Percentiles rank a stretch among this genome's conserved stretches.
phyloP scores from a whole-genome alignment of 1,140 invertebrate genomes.

The Polypedilum vanderplanki region DNA sequence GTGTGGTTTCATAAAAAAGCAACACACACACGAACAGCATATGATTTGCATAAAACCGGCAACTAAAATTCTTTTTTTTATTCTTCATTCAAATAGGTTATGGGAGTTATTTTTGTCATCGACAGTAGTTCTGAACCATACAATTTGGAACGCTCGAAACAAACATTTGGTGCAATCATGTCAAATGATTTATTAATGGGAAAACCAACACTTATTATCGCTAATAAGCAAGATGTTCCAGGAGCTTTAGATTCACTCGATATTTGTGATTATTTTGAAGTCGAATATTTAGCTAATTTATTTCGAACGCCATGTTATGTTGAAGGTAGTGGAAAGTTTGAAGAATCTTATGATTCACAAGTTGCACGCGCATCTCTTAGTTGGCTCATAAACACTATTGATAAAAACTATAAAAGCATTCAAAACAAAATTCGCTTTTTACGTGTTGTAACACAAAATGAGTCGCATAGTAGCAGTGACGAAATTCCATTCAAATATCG shows the following conservation, averaged over 20 bases:
- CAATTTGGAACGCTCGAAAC: slow-evolving; percentile 1
- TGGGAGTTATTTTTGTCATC: background rate
- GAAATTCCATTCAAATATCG: background rate
- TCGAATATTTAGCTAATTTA: slow-evolving; percentile 2
- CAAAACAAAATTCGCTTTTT: slow-evolving; percentile 25
- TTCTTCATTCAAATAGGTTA: background rate
- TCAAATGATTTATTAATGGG: background rate
- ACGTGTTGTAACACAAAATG: slow-evolving; percentile 11
- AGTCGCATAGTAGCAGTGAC: background rate
- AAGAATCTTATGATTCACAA: background rate
- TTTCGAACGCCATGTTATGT: slow-evolving; percentile 8
- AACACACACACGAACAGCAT: too few species aligned
- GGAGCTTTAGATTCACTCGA: slow-evolving; percentile 4
- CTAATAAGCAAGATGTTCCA: background rate
- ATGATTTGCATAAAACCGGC: background rate
- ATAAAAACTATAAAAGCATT: slow-evolving; percentile 12
- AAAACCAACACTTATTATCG: background rate
- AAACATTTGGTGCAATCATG: slow-evolving; percentile 13
- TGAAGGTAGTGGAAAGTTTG: background rate
- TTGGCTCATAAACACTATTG: background rate
- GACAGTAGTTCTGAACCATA: background rate
- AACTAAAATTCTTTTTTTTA: background rate
- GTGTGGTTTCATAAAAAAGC: too few species aligned
- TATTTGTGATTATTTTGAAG: slow-evolving; percentile 8
- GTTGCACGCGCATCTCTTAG: background rate